These are phyloP conservation scores for Urocitellus parryii DNA, from an alignment of 2,113 vertebrate species.

Conservation along the genomic window DNA sequence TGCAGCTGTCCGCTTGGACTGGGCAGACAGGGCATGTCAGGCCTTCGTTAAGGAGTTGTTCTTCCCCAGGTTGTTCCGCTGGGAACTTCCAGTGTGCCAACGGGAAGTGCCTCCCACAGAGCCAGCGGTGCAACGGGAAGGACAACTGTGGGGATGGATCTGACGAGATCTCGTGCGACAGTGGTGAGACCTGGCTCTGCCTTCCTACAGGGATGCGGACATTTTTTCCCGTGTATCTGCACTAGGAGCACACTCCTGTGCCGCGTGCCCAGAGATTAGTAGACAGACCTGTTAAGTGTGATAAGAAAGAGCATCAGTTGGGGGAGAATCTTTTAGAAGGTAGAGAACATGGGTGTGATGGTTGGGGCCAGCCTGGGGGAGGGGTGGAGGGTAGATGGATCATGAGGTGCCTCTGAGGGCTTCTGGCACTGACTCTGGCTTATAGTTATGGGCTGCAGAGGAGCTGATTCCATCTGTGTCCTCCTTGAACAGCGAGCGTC, in stretches of 20 bases:
- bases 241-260: fast-evolving
- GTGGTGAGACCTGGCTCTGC: slow-evolving; percentile 80
- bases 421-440: not conserved
- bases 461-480: not conserved
- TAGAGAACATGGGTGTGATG: not conserved
- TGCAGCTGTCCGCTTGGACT: not conserved
- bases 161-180: slow-evolving; percentile 90
- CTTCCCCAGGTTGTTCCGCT: slow-evolving; percentile 81
- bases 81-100: slow-evolving; percentile 87
- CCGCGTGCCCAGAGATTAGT: not conserved
- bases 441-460: not conserved
- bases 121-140: slow-evolving; percentile 87
- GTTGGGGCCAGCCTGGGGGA: not conserved
- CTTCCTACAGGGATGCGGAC: not conserved
- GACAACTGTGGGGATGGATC: slow-evolving; percentile 91
- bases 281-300: too few relatives aligned
- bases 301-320: fast-evolving
- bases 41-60: fast-evolving
- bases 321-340: not conserved
- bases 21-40: not conserved
- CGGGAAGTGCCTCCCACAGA: slow-evolving; percentile 87
- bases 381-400: not conserved
- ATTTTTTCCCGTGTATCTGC: too few relatives aligned
- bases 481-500: fast-evolving
- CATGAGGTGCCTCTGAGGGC: not conserved